Percentiles rank a stretch among this genome's conserved stretches.
phyloP scores from a whole-genome alignment of 2,888 invertebrate genomes.

The Morpho helenor region DNA sequence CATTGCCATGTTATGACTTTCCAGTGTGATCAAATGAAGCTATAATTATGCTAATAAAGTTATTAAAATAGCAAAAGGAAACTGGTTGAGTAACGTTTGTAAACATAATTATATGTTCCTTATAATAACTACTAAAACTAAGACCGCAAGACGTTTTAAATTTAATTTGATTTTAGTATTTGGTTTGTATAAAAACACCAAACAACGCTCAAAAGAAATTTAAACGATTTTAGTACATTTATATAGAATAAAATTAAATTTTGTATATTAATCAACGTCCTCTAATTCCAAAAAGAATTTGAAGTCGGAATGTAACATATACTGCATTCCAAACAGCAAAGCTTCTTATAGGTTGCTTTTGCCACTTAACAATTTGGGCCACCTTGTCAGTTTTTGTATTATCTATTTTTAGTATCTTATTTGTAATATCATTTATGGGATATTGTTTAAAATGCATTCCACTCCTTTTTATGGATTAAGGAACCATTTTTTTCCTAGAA shows the following conservation, averaged over 20 bases:
- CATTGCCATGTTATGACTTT: constrained; percentile 22
- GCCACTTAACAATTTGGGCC: constrained; percentile 51
- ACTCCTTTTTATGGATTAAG: constrained; percentile 18
- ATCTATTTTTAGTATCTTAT: constrained; percentile 26
- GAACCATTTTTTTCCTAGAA: no score
- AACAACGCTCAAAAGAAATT: no score
- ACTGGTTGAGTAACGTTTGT: constrained; percentile 41
- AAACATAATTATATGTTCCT: constrained; percentile 10
- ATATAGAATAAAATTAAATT: no score
- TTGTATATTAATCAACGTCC: constrained; percentile 7
- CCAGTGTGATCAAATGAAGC: constrained; percentile 44
- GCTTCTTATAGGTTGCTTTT: constrained; percentile 31
- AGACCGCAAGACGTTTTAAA: not conserved
- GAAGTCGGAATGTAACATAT: constrained; percentile 31
- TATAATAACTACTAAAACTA: constrained; percentile 4
- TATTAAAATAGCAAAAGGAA: constrained; percentile 47
- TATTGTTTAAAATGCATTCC: constrained; percentile 59
- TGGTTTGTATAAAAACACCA: no score
- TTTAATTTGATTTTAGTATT: no score
- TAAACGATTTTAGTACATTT: no score
- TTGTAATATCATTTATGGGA: constrained; percentile 36
- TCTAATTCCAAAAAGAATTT: constrained; percentile 31
- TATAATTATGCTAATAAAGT: constrained; percentile 59
- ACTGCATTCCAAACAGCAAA: constrained; percentile 31
- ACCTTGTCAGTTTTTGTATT: constrained; percentile 50